phyloP scores from a whole-genome alignment of 1,140 invertebrate genomes.

The Drosophila virilis region DNA sequence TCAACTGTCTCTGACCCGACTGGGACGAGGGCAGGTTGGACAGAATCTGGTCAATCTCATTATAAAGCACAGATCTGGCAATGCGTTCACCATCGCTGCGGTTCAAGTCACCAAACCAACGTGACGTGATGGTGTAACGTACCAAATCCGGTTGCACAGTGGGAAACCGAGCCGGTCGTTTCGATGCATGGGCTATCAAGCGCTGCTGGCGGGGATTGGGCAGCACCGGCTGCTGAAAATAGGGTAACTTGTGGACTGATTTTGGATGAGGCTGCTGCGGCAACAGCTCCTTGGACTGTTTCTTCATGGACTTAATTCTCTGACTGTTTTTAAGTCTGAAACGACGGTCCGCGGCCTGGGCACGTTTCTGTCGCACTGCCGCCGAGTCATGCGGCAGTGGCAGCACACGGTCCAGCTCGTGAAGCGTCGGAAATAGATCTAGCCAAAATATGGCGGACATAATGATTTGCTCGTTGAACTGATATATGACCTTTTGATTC shows the following conservation, averaged over 20 bases:
- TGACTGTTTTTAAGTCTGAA: too few species aligned
- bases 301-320: background rate
- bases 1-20: slow-evolving; percentile 15
- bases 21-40: slow-evolving; percentile 11
- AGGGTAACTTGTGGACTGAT: slow-evolving; percentile 16
- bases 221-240: slow-evolving; percentile 31
- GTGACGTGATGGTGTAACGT: slow-evolving; percentile 2
- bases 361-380: background rate
- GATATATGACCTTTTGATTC: slow-evolving; percentile 25
- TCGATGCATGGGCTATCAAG: slow-evolving; percentile 13
- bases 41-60: slow-evolving; percentile 46
- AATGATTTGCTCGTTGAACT: slow-evolving; percentile 67
- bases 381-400: slow-evolving; percentile 47
- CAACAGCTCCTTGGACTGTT: background rate
- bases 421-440: slow-evolving; percentile 61
- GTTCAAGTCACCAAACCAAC: slow-evolving; percentile 50
- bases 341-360: background rate
- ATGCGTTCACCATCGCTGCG: slow-evolving; percentile 13
- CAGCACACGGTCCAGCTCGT: slow-evolving; percentile 62
- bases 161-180: background rate
- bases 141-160: background rate
- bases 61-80: slow-evolving; percentile 22
- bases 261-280: background rate
- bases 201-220: background rate
- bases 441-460: slow-evolving; percentile 67